Percentiles rank a stretch among this genome's conserved stretches.
These are phyloP conservation scores for Ectemnius continuus DNA, from an alignment of 2,888 invertebrate species.

Conservation along the genomic window DNA sequence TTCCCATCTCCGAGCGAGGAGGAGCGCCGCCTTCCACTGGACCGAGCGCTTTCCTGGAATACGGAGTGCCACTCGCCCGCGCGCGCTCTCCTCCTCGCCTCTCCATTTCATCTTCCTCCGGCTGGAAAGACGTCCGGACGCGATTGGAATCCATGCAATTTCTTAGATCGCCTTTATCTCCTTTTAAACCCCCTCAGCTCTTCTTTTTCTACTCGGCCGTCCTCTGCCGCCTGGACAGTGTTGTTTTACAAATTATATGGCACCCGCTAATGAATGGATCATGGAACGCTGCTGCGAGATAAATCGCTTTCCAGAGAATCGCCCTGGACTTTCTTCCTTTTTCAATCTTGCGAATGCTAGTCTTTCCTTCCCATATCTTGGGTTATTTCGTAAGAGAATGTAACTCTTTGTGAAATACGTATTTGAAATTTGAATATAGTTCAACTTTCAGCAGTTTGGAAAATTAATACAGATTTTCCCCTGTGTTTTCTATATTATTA, in stretches of 20 bases:
- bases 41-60: background rate
- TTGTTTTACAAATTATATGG: slow-evolving; percentile 6
- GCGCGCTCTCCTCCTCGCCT: too few relatives aligned
- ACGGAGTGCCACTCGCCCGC: background rate
- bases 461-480: too few relatives aligned
- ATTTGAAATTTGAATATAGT: too few relatives aligned
- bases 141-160: background rate
- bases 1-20: slow-evolving; percentile 26
- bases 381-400: too few relatives aligned
- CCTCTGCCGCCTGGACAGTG: background rate
- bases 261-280: background rate
- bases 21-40: slow-evolving; percentile 13
- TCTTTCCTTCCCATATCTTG: too few relatives aligned
- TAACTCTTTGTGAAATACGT: too few relatives aligned
- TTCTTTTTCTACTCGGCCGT: background rate
- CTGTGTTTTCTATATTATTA: too few relatives aligned
- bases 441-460: too few relatives aligned
- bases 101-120: background rate
- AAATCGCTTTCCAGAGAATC: background rate
- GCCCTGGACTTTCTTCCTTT: too few relatives aligned
- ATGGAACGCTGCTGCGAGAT: background rate
- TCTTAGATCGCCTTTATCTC: background rate
- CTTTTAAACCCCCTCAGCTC: background rate
- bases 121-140: background rate
- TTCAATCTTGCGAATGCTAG: too few relatives aligned